Conservation (phyloP, 2,797 vertebrate species). For the Takifugu rubripes region DNA sequence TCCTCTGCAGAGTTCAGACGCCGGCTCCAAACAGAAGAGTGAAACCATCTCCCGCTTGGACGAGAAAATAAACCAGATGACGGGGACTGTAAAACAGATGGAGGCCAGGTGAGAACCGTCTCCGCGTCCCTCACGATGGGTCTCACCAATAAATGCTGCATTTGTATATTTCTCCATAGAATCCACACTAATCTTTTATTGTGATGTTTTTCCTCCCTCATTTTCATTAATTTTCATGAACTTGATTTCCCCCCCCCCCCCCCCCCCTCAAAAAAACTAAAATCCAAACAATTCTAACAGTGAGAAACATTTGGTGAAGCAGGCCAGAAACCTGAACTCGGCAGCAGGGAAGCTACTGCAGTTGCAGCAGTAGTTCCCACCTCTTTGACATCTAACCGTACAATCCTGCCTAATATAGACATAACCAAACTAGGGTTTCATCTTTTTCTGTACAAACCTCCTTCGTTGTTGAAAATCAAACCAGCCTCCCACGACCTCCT, state of each 20-base stretch:
- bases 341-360: constrained; percentile 91
- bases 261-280: constrained; percentile 5
- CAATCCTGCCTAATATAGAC: constrained; percentile 63
- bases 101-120: constrained; percentile 86
- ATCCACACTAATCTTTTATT: constrained; percentile 42
- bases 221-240: constrained; percentile 55
- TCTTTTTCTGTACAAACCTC: constrained; percentile 62
- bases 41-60: constrained; percentile 91
- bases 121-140: not conserved
- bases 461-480: constrained; percentile 54
- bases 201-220: constrained; percentile 65
- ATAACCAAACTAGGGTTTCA: constrained; percentile 65
- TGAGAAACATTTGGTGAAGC: constrained; percentile 96
- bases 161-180: not conserved
- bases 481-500: constrained; percentile 37
- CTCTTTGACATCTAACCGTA: constrained; percentile 48
- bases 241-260: constrained; percentile 30
- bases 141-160: not conserved
- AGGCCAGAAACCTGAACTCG: constrained; percentile 93
- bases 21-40: constrained; percentile 90
- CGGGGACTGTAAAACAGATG: constrained; percentile 90
- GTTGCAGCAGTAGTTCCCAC: constrained; percentile 81
- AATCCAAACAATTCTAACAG: constrained; percentile 60
- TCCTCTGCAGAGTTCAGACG: constrained; percentile 81
- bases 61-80: constrained; percentile 97